Evolutionary conservation across 2,888 invertebrate genomes (phyloP).

Genomic region (Drepana falcataria): DNA sequence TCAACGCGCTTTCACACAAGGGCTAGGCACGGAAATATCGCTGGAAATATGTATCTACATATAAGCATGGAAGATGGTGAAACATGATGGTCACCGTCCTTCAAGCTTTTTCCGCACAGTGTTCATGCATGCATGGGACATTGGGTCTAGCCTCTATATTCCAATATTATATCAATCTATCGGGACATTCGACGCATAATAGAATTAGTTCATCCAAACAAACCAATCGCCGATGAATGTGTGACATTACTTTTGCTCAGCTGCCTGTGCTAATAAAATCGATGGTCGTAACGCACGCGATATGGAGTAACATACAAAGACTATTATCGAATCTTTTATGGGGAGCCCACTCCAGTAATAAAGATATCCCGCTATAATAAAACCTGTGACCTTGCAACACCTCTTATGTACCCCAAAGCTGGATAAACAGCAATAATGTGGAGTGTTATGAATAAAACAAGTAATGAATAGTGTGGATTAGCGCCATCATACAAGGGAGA

Average conservation of each 20-base stretch:
- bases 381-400: slow-evolving; percentile 16
- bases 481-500: too few species aligned
- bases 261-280: slow-evolving; percentile 1
- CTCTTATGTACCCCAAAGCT: not conserved
- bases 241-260: not conserved
- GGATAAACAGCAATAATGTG: slow-evolving; percentile 11
- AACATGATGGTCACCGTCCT: too few species aligned
- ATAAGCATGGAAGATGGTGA: too few species aligned
- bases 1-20: too few species aligned
- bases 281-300: slow-evolving; percentile 11
- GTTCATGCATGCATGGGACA: too few species aligned
- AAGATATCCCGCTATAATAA: slow-evolving; percentile 44
- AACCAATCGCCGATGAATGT: not conserved
- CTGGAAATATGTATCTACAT: too few species aligned
- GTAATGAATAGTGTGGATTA: not conserved
- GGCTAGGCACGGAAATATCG: too few species aligned
- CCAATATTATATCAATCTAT: too few species aligned
- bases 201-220: too few species aligned
- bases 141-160: too few species aligned
- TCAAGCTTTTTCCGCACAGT: too few species aligned
- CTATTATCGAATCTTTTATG: slow-evolving; percentile 59
- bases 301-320: slow-evolving; percentile 26
- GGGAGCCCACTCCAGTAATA: slow-evolving; percentile 50
- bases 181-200: too few species aligned
- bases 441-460: slow-evolving; percentile 2